Base-by-base conservation (phyloP, 2,797 vertebrate genomes). In the Ataeniobius toweri region DNA sequence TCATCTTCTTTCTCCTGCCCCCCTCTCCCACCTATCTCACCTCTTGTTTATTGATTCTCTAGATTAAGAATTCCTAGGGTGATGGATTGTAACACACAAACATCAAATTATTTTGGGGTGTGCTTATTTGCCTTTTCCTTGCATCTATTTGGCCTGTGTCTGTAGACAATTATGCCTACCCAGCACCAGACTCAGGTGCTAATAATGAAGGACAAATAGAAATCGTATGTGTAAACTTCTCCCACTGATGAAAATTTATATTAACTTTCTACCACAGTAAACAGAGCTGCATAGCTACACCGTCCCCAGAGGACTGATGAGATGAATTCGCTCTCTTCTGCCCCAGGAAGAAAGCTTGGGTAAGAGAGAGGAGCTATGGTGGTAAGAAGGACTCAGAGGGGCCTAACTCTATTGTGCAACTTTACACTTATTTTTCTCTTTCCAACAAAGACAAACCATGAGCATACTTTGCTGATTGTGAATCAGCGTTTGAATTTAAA, bases 151-250 rank as follows among this genome's bases (percentile, higher is more conserved):
- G 98, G 98, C 97, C 98, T 98, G 97, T 96, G 98, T 96, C 98
- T 99, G 98, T 98, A 99, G 98, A 99, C 98, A 99, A 99, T 99
- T 99, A 99, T 97, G 96, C 97, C 97, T 96, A 96, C 97, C 96
- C 96, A 96, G 97, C 96, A 85, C 96, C 96, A 97, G 98, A 98
- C 98, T 99, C 98, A 98, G 98, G 97, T 99, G 98, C 98, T 99
- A 99, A 99, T 99, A 99, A 99, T 99, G 97, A 99, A 99, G 98
- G 98, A 99, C 98, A 99, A 99, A 99, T 98, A 99, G 98, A 99
- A 70, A 99, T 99, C 98, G 97, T 99, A 98, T 98, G 98, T 99
- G 98, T 99, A 99, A 99, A 99, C 98, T 99, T 99, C 97, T 97
- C 98, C 97, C 97, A 98, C 98, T 99, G 98, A 99, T 99, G 98